phyloP scores from a whole-genome alignment of 2,113 vertebrate species.

The Suricata suricatta region DNA sequence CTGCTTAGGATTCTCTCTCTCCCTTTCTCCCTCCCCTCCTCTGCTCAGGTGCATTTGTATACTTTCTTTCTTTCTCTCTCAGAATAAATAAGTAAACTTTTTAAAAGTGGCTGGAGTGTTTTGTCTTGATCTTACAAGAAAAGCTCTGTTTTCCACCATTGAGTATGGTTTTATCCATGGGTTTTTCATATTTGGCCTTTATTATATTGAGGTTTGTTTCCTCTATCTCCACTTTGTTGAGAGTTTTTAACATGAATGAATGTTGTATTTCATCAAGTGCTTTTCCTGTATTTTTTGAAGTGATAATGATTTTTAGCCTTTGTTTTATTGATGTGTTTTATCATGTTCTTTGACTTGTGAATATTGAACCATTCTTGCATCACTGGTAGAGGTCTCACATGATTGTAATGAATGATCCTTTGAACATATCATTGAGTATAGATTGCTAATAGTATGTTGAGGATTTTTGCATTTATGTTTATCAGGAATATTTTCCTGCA shows the following conservation, averaged over 20 bases:
- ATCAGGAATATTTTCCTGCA: neutral
- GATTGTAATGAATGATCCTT: neutral
- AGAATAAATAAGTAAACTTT: too few species aligned
- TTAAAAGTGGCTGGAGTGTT: neutral
- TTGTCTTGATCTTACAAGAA: neutral
- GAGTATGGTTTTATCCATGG: neutral
- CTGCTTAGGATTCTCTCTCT: too few species aligned
- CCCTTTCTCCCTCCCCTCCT: too few species aligned
- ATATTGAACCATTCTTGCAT: neutral
- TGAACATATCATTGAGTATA: neutral
- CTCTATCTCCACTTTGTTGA: neutral
- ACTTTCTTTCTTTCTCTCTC: too few species aligned
- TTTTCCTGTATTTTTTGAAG: neutral
- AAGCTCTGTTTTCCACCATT: neutral
- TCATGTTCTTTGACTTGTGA: neutral
- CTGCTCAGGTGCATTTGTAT: too few species aligned
- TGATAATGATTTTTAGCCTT: neutral
- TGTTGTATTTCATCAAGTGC: neutral
- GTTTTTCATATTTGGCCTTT: neutral
- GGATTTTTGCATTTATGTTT: neutral
- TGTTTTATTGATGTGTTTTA: neutral
- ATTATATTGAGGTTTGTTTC: neutral
- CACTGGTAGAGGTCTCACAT: neutral
- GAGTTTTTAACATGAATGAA: neutral
- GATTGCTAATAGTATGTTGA: neutral